These are phyloP conservation scores for Macrophya alboannulata DNA, from an alignment of 2,888 invertebrate genomes.

Conservation along the genomic window DNA sequence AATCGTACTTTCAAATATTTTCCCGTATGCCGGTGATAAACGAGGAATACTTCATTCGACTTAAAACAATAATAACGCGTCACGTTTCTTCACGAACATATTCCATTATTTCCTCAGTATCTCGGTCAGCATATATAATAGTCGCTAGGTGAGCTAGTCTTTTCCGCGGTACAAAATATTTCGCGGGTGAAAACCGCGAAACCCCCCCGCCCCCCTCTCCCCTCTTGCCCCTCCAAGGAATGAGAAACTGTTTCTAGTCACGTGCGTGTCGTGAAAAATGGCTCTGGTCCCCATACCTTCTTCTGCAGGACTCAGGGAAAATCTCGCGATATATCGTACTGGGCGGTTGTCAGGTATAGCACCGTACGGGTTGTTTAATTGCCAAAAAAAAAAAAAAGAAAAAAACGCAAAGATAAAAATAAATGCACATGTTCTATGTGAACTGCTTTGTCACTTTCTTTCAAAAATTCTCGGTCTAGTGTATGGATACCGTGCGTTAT, in stretches of 20 bases:
- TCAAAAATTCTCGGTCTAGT: too few species aligned
- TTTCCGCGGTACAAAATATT: slow-evolving; percentile 9
- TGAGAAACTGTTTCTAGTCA: slow-evolving; percentile 55
- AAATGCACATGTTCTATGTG: not conserved
- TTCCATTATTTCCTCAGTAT: slow-evolving; percentile 17
- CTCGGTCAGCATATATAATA: not conserved
- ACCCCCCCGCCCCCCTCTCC: not conserved
- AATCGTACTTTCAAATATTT: not conserved
- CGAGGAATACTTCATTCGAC: slow-evolving; percentile 2
- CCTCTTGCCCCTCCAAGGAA: not conserved
- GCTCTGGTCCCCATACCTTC: slow-evolving; percentile 4
- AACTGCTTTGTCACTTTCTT: not conserved
- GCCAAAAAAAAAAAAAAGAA: slow-evolving; percentile 16
- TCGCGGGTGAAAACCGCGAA: slow-evolving; percentile 1
- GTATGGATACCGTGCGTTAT: too few species aligned
- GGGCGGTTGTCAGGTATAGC: slow-evolving; percentile 45
- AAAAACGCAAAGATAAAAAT: slow-evolving; percentile 2
- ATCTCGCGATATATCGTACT: slow-evolving; percentile 52
- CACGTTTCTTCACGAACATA: not conserved
- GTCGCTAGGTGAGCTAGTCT: not conserved
- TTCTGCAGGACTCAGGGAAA: slow-evolving; percentile 52
- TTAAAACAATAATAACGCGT: slow-evolving; percentile 1
- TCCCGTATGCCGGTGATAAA: not conserved
- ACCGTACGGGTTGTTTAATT: slow-evolving; percentile 53
- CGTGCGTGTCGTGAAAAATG: slow-evolving; percentile 56